Evolutionary conservation across 92 coral and sea anemone species (phyloP).

Genomic region (Parazoanthus darwini): DNA sequence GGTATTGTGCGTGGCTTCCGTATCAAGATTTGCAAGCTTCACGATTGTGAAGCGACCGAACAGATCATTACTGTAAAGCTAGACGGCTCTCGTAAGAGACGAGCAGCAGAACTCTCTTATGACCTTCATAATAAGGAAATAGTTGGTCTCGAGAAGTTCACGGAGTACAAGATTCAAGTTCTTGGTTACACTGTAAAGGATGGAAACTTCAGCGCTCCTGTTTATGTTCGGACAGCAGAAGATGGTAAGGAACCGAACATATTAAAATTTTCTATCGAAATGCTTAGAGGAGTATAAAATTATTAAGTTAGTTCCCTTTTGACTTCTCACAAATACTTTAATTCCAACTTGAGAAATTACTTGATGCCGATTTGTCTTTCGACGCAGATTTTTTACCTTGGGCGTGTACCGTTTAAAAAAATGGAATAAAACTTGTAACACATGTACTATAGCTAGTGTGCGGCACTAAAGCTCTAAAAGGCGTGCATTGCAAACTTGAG

Average conservation of each 20-base stretch:
- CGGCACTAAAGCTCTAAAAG: too few species aligned
- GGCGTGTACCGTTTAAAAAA: too few species aligned
- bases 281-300: not conserved
- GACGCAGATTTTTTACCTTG: too few species aligned
- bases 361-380: not conserved
- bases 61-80: slow-evolving; percentile 5
- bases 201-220: slow-evolving; percentile 1
- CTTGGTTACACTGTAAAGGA: slow-evolving; percentile 34
- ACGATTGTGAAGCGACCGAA: slow-evolving; percentile 33
- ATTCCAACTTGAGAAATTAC: not conserved
- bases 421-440: too few species aligned
- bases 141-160: slow-evolving; percentile 35
- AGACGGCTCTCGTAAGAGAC: slow-evolving; percentile 24
- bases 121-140: not conserved
- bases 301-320: not conserved
- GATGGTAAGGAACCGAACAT: not conserved
- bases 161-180: slow-evolving; percentile 43
- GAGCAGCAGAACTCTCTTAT: slow-evolving; percentile 15
- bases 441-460: too few species aligned
- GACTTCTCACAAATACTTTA: not conserved
- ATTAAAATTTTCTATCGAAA: not conserved
- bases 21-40: slow-evolving; percentile 45
- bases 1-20: slow-evolving; percentile 62
- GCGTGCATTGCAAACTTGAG: too few species aligned
- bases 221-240: not conserved